Conservation (phyloP, 2,113 vertebrate genomes). For the Dicaeum eximium region DNA sequence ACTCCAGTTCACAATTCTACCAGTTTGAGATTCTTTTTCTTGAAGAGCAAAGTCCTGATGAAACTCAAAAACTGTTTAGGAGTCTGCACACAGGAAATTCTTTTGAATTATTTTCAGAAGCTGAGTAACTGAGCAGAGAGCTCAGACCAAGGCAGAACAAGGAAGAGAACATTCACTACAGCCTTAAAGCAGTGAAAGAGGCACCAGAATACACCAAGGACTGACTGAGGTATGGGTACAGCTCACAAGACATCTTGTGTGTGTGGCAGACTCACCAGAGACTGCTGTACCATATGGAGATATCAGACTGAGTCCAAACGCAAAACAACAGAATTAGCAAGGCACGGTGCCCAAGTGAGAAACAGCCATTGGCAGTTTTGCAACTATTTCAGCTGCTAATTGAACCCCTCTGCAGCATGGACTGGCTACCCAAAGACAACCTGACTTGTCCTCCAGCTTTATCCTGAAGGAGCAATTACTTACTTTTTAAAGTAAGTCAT, state of each 20-base stretch:
- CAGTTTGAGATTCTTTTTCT: not conserved
- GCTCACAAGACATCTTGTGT: not conserved
- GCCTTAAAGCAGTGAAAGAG: not conserved
- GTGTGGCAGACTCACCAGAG: not conserved
- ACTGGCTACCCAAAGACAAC: not conserved
- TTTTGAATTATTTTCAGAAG: not conserved
- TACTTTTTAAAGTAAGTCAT: not conserved
- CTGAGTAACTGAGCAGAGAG: not conserved
- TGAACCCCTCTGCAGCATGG: not conserved
- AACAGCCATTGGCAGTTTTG: not conserved
- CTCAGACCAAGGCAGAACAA: not conserved
- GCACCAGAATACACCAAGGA: not conserved
- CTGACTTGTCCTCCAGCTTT: not conserved
- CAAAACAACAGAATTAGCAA: not conserved
- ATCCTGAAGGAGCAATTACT: not conserved
- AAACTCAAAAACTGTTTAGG: not conserved
- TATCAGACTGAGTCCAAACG: not conserved
- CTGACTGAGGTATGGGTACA: not conserved
- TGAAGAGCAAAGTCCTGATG: not conserved
- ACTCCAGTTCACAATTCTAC: not conserved
- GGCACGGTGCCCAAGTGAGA: not conserved
- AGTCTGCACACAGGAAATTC: not conserved
- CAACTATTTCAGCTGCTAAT: not conserved
- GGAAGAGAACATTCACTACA: not conserved
- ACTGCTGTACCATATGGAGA: slow-evolving; percentile 3